Percentiles rank a stretch among this genome's conserved stretches.
Evolutionary conservation across 35 echinoderm and acorn worm genomes (phyloP).

Genomic region (Apostichopus californicus): DNA sequence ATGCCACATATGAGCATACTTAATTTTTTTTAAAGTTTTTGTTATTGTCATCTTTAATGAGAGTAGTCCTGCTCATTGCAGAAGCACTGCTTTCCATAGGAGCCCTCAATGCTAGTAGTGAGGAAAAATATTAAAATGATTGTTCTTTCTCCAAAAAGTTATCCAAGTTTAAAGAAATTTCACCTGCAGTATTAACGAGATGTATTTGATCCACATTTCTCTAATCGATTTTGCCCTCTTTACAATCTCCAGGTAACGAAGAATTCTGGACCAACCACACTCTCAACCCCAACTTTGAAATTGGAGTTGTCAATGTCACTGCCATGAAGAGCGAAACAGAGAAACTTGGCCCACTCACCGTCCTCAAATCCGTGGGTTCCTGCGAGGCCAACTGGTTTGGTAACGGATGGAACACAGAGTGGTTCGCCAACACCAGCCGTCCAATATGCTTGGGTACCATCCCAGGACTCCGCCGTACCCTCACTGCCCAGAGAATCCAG

Average conservation of each 20-base stretch:
- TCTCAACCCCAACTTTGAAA: slow-evolving; percentile 50
- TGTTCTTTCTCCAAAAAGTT: not conserved
- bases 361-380: slow-evolving; percentile 28
- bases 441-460: slow-evolving; percentile 44
- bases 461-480: slow-evolving; percentile 15
- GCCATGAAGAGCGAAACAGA: not conserved
- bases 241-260: slow-evolving; percentile 55
- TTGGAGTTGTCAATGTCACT: not conserved
- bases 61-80: too few relatives aligned
- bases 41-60: too few relatives aligned
- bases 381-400: slow-evolving; percentile 79
- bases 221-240: not conserved
- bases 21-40: too few relatives aligned
- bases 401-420: slow-evolving; percentile 68
- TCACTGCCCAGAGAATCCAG: slow-evolving; percentile 33
- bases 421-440: slow-evolving; percentile 55
- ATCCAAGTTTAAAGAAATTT: not conserved
- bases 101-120: too few relatives aligned
- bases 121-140: not conserved
- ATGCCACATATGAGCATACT: too few relatives aligned
- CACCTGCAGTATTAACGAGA: not conserved
- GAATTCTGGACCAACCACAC: slow-evolving; percentile 58
- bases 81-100: too few relatives aligned
- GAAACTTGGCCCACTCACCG: not conserved
- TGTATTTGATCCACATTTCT: not conserved